phyloP scores from a whole-genome alignment of 2,797 vertebrate genomes.

The Triplophysa bombifrons region DNA sequence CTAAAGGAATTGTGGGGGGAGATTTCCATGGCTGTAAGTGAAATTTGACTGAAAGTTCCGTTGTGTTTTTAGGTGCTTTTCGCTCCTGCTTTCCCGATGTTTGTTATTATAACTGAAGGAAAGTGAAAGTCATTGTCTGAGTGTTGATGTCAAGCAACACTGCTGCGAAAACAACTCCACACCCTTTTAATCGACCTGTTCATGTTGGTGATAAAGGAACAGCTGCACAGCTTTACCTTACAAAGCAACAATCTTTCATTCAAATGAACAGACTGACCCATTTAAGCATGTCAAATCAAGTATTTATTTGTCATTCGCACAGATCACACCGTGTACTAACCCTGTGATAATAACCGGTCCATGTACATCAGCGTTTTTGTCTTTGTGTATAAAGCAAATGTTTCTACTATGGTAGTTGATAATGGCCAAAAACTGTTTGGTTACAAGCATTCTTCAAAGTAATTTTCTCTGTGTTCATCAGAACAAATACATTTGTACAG shows the following conservation, averaged over 20 bases:
- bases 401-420: too few relatives aligned
- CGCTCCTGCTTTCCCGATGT: not conserved
- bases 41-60: constrained; percentile 8
- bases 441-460: too few relatives aligned
- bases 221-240: not conserved
- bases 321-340: not conserved
- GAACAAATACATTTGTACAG: too few relatives aligned
- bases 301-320: not conserved
- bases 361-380: not conserved
- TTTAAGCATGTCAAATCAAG: not conserved
- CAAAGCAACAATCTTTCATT: not conserved
- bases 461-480: too few relatives aligned
- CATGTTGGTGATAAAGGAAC: not conserved
- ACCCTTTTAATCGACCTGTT: not conserved
- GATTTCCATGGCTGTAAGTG: constrained; percentile 15
- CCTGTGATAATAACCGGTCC: not conserved
- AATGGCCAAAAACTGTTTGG: too few relatives aligned
- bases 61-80: constrained; percentile 1
- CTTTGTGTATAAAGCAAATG: too few relatives aligned
- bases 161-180: not conserved
- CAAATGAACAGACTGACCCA: not conserved
- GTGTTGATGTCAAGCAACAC: not conserved
- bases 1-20: constrained; percentile 15
- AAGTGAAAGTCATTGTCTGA: constrained; percentile 19
- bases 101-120: not conserved